These are phyloP conservation scores for Spicauda simplicius DNA, from an alignment of 2,888 invertebrate species.

Conservation along the genomic window DNA sequence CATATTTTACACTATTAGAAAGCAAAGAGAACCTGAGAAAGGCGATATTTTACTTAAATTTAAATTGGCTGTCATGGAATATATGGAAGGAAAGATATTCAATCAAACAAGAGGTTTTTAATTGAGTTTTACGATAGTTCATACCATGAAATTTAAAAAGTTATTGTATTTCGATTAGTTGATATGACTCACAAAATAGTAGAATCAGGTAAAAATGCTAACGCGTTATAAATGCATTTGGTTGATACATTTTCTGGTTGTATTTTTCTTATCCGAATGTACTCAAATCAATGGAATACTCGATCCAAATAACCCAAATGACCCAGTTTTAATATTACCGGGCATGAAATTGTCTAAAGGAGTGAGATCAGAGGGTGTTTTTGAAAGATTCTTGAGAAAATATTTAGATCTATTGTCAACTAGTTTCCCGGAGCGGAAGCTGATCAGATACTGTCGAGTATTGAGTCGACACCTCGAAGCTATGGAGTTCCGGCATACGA, in stretches of 20 bases:
- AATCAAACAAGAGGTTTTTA: conserved; percentile 1
- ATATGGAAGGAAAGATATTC: conserved; percentile 45
- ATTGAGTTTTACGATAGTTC: neutral
- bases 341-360: conserved; percentile 18
- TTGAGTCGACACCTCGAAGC: conserved; percentile 49
- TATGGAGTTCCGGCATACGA: conserved; percentile 49
- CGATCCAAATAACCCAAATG: conserved; percentile 29
- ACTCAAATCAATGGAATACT: conserved; percentile 37
- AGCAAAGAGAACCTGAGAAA: conserved; percentile 47
- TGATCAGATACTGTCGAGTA: conserved; percentile 52
- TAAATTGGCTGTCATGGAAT: conserved; percentile 56
- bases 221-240: neutral
- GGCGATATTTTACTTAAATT: conserved; percentile 56
- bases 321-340: conserved; percentile 29
- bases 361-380: conserved; percentile 51
- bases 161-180: neutral
- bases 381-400: conserved; percentile 57
- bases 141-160: conserved; percentile 22
- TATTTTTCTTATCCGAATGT: conserved; percentile 10
- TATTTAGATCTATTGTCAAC: conserved; percentile 53
- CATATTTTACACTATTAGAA: conserved; percentile 53
- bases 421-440: conserved; percentile 49
- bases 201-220: neutral
- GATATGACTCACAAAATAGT: neutral
- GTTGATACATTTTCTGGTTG: conserved; percentile 13